Evolutionary conservation across 2,888 invertebrate species (phyloP).

Genomic region (Mythimna albipuncta): DNA sequence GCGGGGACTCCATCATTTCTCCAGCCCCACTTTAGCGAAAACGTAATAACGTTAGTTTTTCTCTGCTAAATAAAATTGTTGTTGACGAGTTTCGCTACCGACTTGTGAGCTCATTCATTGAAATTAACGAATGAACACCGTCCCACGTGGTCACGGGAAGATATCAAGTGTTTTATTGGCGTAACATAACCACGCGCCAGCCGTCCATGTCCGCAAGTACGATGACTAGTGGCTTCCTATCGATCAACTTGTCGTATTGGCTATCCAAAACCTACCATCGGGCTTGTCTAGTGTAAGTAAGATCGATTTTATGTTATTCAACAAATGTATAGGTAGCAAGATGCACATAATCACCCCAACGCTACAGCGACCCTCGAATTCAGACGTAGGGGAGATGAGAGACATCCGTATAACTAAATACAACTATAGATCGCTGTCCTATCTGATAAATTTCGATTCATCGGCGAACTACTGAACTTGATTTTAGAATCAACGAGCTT

Average conservation of each 20-base stretch:
- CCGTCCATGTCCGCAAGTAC: neutral
- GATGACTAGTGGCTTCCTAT: constrained; percentile 20
- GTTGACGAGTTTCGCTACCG: neutral
- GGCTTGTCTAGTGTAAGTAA: neutral
- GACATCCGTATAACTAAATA: constrained; percentile 19
- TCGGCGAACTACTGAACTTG: neutral
- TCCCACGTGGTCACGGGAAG: constrained; percentile 25
- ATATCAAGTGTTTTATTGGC: constrained; percentile 22
- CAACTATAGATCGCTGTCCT: neutral
- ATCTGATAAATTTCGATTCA: constrained; percentile 10
- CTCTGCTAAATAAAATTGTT: too few species aligned
- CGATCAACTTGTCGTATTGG: neutral
- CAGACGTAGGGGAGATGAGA: constrained; percentile 44
- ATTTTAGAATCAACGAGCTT: constrained; percentile 1
- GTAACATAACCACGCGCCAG: neutral
- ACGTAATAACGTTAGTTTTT: constrained; percentile 29
- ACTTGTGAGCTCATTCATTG: constrained; percentile 4
- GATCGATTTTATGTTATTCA: constrained; percentile 27
- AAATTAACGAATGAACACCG: constrained; percentile 8
- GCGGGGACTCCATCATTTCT: constrained; percentile 15
- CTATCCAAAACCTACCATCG: constrained; percentile 1
- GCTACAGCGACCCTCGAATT: constrained; percentile 30
- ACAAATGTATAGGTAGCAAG: constrained; percentile 37
- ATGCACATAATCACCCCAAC: constrained; percentile 42
- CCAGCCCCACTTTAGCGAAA: constrained; percentile 23